Evolutionary conservation across 2,888 invertebrate species (phyloP).

Genomic region (Serrognathus titanus): DNA sequence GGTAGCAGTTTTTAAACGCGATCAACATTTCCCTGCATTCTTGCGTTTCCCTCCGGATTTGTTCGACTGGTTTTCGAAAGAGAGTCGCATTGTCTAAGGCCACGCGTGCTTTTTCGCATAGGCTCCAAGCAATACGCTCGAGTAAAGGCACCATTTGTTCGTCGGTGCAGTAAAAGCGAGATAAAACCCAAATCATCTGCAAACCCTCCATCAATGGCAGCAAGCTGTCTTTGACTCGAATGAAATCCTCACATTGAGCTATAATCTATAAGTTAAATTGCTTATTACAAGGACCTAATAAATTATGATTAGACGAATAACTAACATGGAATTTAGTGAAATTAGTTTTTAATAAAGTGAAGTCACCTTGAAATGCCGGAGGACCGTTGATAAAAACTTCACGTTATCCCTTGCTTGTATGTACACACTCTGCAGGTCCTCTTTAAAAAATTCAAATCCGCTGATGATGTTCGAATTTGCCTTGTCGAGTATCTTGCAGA

Average conservation of each 20-base stretch:
- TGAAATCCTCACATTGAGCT: conserved; percentile 57
- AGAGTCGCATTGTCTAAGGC: conserved; percentile 68
- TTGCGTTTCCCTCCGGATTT: conserved; percentile 29
- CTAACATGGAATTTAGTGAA: no score
- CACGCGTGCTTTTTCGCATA: conserved; percentile 71
- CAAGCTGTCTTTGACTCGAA: conserved; percentile 68
- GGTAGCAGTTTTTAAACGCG: conserved; percentile 73
- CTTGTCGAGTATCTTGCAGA: conserved; percentile 57
- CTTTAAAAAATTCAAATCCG: conserved; percentile 59
- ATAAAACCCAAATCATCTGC: conserved; percentile 89
- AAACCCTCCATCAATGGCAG: conserved; percentile 80
- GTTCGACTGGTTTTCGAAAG: conserved; percentile 57
- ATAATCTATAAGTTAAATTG: conserved; percentile 39
- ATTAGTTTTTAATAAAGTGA: background rate
- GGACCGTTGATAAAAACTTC: conserved; percentile 70
- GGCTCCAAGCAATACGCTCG: conserved; percentile 77
- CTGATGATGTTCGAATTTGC: conserved; percentile 56
- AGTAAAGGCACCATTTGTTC: conserved; percentile 83
- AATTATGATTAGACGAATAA: background rate
- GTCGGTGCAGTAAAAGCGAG: conserved; percentile 78
- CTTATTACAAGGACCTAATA: no score
- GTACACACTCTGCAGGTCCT: conserved; percentile 63
- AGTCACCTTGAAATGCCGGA: conserved; percentile 66
- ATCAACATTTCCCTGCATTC: conserved; percentile 67
- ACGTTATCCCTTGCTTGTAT: conserved; percentile 74